These are phyloP conservation scores for Drosophila ironensis DNA, from an alignment of 1,140 invertebrate genomes.

Conservation along the genomic window DNA sequence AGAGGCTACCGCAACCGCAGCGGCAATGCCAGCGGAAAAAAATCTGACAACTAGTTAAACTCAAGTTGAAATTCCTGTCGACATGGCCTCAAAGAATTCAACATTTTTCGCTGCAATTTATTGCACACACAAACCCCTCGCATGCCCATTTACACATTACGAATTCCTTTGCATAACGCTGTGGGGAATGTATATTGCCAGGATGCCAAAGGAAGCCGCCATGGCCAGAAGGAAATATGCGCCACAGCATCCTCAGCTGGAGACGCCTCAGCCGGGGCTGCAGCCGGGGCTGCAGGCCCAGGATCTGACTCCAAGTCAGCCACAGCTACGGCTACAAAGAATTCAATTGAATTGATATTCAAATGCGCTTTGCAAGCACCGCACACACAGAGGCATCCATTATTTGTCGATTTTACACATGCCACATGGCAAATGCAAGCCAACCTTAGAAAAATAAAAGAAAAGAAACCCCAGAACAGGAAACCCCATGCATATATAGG, in stretches of 20 bases:
- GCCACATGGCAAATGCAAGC: conserved; percentile 32
- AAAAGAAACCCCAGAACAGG: too few relatives aligned
- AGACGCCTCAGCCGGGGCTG: conserved; percentile 35
- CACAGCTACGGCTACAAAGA: conserved; percentile 65
- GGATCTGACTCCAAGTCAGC: conserved; percentile 25
- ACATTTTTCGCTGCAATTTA: conserved; percentile 47
- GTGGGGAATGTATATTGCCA: conserved; percentile 71
- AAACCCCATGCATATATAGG: conserved; percentile 11
- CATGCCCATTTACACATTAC: conserved; percentile 48
- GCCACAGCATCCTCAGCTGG: conserved; percentile 33
- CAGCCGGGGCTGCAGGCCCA: too few relatives aligned
- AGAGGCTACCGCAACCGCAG: neutral
- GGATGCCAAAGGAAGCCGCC: conserved; percentile 34
- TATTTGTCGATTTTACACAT: conserved; percentile 74
- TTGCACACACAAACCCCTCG: conserved; percentile 18
- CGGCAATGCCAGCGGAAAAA: neutral
- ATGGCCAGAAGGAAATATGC: conserved; percentile 63
- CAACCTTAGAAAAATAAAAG: conserved; percentile 2
- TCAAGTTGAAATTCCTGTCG: conserved; percentile 8
- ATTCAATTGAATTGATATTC: conserved; percentile 81
- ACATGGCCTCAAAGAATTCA: conserved; percentile 47
- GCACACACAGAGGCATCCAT: conserved; percentile 52
- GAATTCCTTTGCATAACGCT: conserved; percentile 71
- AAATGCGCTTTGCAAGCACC: conserved; percentile 72
- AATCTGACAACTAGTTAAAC: conserved; percentile 6